A percentile compares a stretch with the other conserved stretches of the same genome.
Conservation (phyloP, 2,113 vertebrate species). For the Toxotes chatareus region DNA sequence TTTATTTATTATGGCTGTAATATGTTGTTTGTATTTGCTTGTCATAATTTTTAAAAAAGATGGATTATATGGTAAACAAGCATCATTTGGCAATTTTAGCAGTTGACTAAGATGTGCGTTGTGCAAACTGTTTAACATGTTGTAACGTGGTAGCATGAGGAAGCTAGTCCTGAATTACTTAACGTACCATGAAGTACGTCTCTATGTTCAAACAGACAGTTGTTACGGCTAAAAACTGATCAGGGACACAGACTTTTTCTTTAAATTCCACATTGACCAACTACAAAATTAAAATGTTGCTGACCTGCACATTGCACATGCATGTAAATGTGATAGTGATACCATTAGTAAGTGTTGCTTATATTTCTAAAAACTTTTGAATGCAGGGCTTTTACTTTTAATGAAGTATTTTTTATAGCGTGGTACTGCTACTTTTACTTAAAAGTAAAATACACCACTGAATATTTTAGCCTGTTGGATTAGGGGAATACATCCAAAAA, state of each 20-base stretch:
- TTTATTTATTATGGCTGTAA: neutral
- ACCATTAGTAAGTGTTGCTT: neutral
- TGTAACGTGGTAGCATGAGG: neutral
- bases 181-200: neutral
- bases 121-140: conserved; percentile 6
- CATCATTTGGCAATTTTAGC: neutral
- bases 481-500: neutral
- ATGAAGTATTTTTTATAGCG: neutral
- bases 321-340: too few species aligned
- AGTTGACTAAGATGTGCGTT: neutral
- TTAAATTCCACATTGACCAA: neutral
- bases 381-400: too few species aligned
- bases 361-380: neutral
- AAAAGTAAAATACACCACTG: neutral
- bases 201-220: neutral
- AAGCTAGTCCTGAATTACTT: neutral
- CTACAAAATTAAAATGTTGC: neutral
- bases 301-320: too few species aligned
- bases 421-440: neutral
- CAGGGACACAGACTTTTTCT: too few species aligned
- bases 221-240: neutral
- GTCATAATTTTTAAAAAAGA: neutral
- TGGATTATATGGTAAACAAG: neutral
- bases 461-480: neutral
- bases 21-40: neutral